A percentile compares a stretch with the other conserved stretches of the same genome.
phyloP scores from a whole-genome alignment of 2,888 invertebrate species.

The Drepana falcataria region DNA sequence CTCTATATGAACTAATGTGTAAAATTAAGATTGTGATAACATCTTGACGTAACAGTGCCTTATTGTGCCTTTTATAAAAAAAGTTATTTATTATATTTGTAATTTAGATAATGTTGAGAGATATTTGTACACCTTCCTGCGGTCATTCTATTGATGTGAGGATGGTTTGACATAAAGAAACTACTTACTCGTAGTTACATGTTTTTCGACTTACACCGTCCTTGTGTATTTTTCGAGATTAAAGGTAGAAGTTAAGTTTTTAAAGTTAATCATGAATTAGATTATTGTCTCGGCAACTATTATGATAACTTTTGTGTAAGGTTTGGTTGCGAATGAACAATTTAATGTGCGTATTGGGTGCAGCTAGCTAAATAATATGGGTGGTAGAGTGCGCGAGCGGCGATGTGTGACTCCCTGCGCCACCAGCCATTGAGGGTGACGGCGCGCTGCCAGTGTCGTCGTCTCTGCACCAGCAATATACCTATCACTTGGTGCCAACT shows the following conservation, averaged over 20 bases:
- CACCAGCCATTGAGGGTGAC: too few species aligned
- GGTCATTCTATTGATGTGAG: slow-evolving; percentile 54
- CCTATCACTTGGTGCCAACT: slow-evolving; percentile 40
- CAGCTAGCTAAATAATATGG: slow-evolving; percentile 50
- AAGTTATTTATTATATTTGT: slow-evolving; percentile 71
- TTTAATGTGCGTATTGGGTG: slow-evolving; percentile 44
- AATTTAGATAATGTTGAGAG: slow-evolving; percentile 62
- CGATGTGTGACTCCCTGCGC: slow-evolving; percentile 9
- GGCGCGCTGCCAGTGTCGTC: not conserved
- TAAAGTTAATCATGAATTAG: slow-evolving; percentile 61
- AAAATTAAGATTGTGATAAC: slow-evolving; percentile 73
- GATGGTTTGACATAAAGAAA: slow-evolving; percentile 55
- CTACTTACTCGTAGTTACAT: slow-evolving; percentile 61
- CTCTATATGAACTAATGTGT: slow-evolving; percentile 39
- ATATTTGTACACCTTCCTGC: slow-evolving; percentile 63
- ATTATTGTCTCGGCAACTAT: slow-evolving; percentile 62
- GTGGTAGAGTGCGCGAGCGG: slow-evolving; percentile 18
- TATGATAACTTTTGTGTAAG: slow-evolving; percentile 32
- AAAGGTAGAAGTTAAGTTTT: slow-evolving; percentile 65
- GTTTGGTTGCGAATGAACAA: slow-evolving; percentile 31
- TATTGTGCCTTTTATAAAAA: slow-evolving; percentile 69
- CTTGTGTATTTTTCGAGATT: slow-evolving; percentile 77
- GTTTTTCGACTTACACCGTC: slow-evolving; percentile 76
- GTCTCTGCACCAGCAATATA: not conserved
- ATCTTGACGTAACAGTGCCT: slow-evolving; percentile 74